Evolutionary conservation across 2,797 vertebrate genomes (phyloP), one percentile per base, ranked within the genome.

Genomic region (Halcyon chelicuti): DNA sequence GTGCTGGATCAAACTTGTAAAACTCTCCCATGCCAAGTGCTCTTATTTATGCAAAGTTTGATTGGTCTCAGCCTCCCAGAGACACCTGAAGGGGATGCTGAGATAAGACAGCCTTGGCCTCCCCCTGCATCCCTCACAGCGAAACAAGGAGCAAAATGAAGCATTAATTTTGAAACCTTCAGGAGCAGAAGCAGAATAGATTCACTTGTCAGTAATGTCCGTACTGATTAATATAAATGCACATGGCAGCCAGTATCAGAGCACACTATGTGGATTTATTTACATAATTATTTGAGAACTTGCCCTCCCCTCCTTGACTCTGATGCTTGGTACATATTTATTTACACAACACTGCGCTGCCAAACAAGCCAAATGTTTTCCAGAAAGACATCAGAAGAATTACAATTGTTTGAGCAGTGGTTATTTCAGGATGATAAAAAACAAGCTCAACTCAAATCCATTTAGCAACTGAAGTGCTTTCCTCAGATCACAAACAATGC

Each of bases 201-300:
- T 96, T 75, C 72, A 76, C 92, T 96, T 96, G 87, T 95, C 95
- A 95, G 90, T 74, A 92, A 83, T 39, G 81, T 94, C 93, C 29
- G 6, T 40, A 73, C 68, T 88, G 93, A 97, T 98, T 97, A 97
- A 94, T 96, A 96, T 93, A 95, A 75, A 94, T 72, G 91, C 86
- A 93, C 60, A 5, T 66, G 90, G 95, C 90, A 94, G 95, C 93
- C 75, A 90, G 66, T 90, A 96, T 88, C 89, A 52, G 76, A 96
- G 72, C 54, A 61, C 37, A 16, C 82, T 92, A 19, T 74, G 83
- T 72, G 51, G 95, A 94, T 85, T 86, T 96, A 97, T 98, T 97
- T 98, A 94, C 94, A 96, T 97, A 97, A 97, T 97, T 96, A 94
- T 94, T 96, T 81, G 90, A 92, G 94, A 97, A 92, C 55, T 86